phyloP scores from a whole-genome alignment of 2,888 invertebrate genomes.

The Cerastis leucographa region DNA sequence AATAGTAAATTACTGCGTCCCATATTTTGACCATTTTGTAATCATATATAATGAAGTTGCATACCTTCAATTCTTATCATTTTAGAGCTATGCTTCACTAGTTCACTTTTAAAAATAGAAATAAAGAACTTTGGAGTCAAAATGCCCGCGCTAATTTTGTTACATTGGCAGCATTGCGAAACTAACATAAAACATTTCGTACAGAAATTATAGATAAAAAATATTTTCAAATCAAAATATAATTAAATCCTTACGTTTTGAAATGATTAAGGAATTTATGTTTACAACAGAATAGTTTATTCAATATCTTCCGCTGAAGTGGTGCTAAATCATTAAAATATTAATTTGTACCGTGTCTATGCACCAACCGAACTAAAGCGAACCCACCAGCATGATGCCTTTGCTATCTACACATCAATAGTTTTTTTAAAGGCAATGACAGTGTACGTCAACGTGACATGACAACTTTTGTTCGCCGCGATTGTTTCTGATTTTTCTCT shows the following conservation, averaged over 20 bases:
- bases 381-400: background rate
- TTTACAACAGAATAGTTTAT: background rate
- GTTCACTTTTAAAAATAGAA: background rate
- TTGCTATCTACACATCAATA: slow-evolving; percentile 5
- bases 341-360: too few species aligned
- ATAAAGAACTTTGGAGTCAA: slow-evolving; percentile 22
- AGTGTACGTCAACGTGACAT: slow-evolving; percentile 76
- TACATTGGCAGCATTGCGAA: slow-evolving; percentile 29
- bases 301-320: background rate
- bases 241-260: background rate
- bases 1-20: background rate
- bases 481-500: slow-evolving; percentile 72
- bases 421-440: slow-evolving; percentile 43
- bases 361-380: slow-evolving; percentile 17
- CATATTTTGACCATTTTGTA: background rate
- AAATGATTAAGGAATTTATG: background rate
- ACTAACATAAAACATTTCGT: slow-evolving; percentile 36
- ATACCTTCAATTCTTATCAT: background rate
- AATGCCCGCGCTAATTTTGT: slow-evolving; percentile 42
- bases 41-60: background rate
- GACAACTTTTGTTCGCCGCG: slow-evolving; percentile 80
- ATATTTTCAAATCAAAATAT: background rate
- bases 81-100: background rate
- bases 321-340: background rate
- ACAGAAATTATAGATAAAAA: slow-evolving; percentile 13